Base-by-base conservation (phyloP, 2,797 vertebrate species). In the Danio tinwini region DNA sequence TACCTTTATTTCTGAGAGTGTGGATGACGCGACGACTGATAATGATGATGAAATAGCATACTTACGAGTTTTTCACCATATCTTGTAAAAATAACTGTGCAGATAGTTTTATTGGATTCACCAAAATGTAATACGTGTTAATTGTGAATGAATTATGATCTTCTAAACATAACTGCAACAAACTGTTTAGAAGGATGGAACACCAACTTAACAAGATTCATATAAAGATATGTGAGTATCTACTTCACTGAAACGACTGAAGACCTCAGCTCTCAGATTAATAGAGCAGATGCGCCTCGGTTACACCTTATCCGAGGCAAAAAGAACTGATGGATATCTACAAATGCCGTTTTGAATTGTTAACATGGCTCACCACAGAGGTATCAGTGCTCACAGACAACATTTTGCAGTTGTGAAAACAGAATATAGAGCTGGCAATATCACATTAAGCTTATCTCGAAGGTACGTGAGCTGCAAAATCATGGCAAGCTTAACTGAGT, bases 381-480 rank as follows among this genome's bases (percentile, higher is more conserved):
- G 8, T 6, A 42, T 75, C 14, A 45, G 44, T 17, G 3, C 74
- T 68, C 63, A 39, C 55, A 69, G 58, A 69, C 62, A 67, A 67
- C 40, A 63, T 62, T 78, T 68, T 49, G 13, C 81, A 79, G 74
- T 59, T 7, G 5, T 77, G 49, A 47, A 49, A 50, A 74, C 19
- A 47, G 37, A 69, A 83, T 58, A 73, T 79, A 39, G 61, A 79
- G 71, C 42, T 47, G 40, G 16, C 5, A 58, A 63, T 64, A 83
- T 75, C 65, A 76, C 71, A 65, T 75, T 79, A 80, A 70, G 71
- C 49, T 56, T 58, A 47, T 71, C 58, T 79, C 71, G 45, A 67
- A 58, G 71, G 55, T 83, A 79, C 4, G n/a, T 47, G 71, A 79
- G 63, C 44, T 42, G 52, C 29, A 63, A 72, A 64, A 58, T 53